Conservation (phyloP, 2,113 vertebrate species). For the Fulmarus glacialis region DNA sequence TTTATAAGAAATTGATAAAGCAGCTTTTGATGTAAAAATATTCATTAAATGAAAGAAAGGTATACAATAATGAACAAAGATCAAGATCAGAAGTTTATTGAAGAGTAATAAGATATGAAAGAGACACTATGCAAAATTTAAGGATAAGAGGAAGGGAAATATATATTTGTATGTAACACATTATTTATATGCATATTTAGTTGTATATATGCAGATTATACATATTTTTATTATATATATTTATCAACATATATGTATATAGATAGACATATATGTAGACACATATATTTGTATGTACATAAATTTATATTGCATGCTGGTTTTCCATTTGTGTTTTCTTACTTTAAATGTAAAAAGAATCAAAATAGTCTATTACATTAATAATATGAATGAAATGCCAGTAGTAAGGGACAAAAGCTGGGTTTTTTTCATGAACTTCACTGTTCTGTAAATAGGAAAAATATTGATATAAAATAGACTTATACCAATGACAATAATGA, state of each 20-base stretch:
- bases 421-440: background rate
- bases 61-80: background rate
- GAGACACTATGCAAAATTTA: background rate
- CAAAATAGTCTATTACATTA: background rate
- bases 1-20: background rate
- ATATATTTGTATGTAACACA: background rate
- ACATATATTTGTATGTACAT: background rate
- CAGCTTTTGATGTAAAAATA: background rate
- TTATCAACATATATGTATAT: background rate
- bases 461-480: background rate
- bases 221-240: background rate
- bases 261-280: background rate
- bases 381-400: background rate
- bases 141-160: background rate
- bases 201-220: background rate
- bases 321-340: background rate
- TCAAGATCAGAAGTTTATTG: background rate
- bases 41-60: background rate
- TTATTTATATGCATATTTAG: background rate
- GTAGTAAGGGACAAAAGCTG: background rate
- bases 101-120: background rate
- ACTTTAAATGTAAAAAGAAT: background rate
- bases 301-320: background rate
- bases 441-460: background rate
- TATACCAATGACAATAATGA: background rate